Evolutionary conservation across 2,797 vertebrate genomes (phyloP), one percentile per base, ranked within the genome.

Genomic region (Rallus crepitans): DNA sequence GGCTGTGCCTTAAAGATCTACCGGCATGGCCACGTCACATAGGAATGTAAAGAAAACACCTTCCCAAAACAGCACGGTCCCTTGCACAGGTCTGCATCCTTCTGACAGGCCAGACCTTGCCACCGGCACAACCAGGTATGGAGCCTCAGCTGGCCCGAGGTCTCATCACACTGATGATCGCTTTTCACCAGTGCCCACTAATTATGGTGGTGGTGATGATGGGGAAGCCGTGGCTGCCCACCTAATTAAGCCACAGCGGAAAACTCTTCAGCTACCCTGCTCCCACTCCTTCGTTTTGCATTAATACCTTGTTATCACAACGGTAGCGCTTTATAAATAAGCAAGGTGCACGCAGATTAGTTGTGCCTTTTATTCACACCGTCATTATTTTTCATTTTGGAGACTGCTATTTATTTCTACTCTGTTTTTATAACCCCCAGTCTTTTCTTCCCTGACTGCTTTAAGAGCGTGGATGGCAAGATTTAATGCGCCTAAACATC

Each of bases 401-500:
- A 81, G 15, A 15, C n/a, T 35, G 20, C 19, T 68, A 48, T 71
- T 91, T 87, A 70, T 70, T 88, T 91, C 48, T 33, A 37, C 30
- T 89, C 70, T 68, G 35, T 30, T 92, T 91, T 78, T 61, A 33
- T 59, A 87, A 65, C 37, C 91, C 53, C 19, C 83, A 37, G 5
- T 93, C 25, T 95, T 93, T 77, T 91, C 68, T 65, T 81, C 15
- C 59, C 31, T 0, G 0, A 27, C 55, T 88, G n/a, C 72, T 81
- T 92, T 50, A 65, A 56, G 57, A 82, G 68, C 6, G 1, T 9
- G 28, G 30, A 91, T 87, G 45, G 76, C 5, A 53, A 90, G 89
- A 97, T 94, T 92, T 95, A 93, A 83, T 48, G 82, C 59, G 48
- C 61, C 37, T 69, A 90, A 95, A 65, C 69, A 83, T 56, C 81